A percentile compares a stretch with the other conserved stretches of the same genome.
These are phyloP conservation scores for Phalacrocorax pelagicus DNA, from an alignment of 2,113 vertebrate species.

Conservation along the genomic window DNA sequence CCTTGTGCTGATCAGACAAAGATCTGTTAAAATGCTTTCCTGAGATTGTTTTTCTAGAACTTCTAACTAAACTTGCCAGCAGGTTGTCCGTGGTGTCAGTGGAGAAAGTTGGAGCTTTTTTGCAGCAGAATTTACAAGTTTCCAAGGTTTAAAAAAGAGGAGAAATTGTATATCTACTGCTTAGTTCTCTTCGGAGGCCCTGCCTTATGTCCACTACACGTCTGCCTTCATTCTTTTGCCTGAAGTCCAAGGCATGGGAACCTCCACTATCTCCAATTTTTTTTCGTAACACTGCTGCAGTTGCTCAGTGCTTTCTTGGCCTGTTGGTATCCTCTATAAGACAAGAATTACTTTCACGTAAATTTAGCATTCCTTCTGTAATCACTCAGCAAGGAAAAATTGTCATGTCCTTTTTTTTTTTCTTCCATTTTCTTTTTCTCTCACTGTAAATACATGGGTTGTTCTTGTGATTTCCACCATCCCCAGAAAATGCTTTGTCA, in stretches of 20 bases:
- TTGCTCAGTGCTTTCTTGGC: background rate
- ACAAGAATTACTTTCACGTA: background rate
- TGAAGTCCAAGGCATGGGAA: background rate
- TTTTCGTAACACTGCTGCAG: background rate
- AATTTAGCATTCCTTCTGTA: background rate
- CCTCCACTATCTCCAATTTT: background rate
- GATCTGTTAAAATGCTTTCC: background rate
- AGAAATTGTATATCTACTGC: background rate
- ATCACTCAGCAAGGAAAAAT: background rate
- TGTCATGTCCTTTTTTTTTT: background rate
- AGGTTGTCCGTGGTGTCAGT: background rate
- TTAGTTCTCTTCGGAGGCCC: background rate
- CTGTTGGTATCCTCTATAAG: background rate
- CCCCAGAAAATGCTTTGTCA: background rate
- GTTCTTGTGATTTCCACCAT: background rate
- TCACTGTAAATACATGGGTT: background rate
- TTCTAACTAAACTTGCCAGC: background rate
- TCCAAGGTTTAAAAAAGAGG: background rate
- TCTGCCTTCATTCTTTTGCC: background rate
- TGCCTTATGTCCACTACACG: fast-evolving
- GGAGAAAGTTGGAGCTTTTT: background rate
- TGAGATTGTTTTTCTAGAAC: background rate
- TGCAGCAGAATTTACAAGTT: background rate
- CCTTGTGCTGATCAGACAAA: background rate
- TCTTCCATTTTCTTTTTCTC: background rate